phyloP scores from a whole-genome alignment of 2,797 vertebrate species.

The Eulemur mongoz region DNA sequence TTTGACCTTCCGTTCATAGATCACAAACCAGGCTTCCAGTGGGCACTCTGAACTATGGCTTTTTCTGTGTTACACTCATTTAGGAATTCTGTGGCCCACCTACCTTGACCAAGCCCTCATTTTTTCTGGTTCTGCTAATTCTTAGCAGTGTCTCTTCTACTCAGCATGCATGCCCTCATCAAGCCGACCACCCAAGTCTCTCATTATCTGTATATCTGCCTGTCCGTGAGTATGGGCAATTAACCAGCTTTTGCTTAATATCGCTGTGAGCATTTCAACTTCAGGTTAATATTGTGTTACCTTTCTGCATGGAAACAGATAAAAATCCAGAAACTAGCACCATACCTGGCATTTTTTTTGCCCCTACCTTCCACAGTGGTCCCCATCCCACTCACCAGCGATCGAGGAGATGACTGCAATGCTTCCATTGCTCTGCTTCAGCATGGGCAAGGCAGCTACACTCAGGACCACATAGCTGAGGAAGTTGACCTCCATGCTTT shows the following conservation, averaged over 20 bases:
- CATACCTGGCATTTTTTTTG: neutral
- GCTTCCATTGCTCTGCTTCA: constrained; percentile 86
- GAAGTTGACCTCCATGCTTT: constrained; percentile 85
- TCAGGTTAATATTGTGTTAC: neutral
- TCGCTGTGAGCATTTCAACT: neutral
- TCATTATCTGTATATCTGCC: neutral
- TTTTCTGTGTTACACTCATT: neutral
- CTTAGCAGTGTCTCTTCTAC: neutral
- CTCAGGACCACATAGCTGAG: constrained; percentile 85
- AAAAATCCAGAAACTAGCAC: neutral
- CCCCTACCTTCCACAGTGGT: neutral
- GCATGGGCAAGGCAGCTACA: constrained; percentile 83
- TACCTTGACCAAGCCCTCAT: neutral
- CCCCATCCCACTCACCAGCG: constrained; percentile 81
- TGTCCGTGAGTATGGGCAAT: neutral
- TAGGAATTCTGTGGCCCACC: neutral
- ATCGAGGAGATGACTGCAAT: constrained; percentile 85
- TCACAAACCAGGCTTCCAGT: neutral
- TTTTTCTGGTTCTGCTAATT: neutral
- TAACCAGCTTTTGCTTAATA: neutral
- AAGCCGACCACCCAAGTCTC: neutral
- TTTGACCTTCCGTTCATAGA: neutral
- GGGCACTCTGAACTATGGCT: neutral
- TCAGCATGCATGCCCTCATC: neutral
- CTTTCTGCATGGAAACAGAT: neutral